Percentiles rank a stretch among this genome's conserved stretches.
These are phyloP conservation scores for Cantharis nigra DNA, from an alignment of 2,888 invertebrate genomes.

Conservation along the genomic window DNA sequence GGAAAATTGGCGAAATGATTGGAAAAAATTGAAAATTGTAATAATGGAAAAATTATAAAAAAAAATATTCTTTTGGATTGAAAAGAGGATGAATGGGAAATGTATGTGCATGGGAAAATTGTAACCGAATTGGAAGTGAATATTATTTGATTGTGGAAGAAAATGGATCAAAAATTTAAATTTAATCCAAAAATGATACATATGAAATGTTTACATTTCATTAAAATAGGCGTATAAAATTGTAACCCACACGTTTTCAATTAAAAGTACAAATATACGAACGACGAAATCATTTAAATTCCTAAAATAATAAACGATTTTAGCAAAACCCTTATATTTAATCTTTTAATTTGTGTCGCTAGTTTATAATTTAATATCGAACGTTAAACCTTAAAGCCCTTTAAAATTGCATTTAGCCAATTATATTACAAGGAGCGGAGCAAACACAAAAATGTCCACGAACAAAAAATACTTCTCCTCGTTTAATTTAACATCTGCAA, in stretches of 20 bases:
- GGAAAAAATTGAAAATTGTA: no score
- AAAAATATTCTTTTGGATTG: background rate
- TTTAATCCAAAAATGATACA: slow-evolving; percentile 42
- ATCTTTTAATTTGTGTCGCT: slow-evolving; percentile 25
- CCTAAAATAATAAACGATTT: slow-evolving; percentile 45
- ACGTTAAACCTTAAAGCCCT: slow-evolving; percentile 12
- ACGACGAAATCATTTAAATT: slow-evolving; percentile 35
- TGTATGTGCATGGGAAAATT: background rate
- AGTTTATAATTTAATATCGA: slow-evolving; percentile 13
- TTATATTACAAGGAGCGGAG: background rate
- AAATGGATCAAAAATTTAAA: slow-evolving; percentile 45
- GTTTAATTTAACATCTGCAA: slow-evolving; percentile 14
- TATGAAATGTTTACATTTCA: slow-evolving; percentile 53
- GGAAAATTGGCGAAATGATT: no score
- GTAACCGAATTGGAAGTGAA: background rate
- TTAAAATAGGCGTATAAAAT: slow-evolving; percentile 54
- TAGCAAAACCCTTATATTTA: slow-evolving; percentile 12
- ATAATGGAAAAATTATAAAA: background rate
- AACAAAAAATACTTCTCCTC: background rate
- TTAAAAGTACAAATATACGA: slow-evolving; percentile 50
- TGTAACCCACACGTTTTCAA: slow-evolving; percentile 55
- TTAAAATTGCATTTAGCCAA: slow-evolving; percentile 17
- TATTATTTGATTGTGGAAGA: slow-evolving; percentile 44
- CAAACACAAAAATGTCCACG: background rate
- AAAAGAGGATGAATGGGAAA: background rate